Conservation (phyloP, 2,888 invertebrate genomes). For the Chloroclystis v-ata region DNA sequence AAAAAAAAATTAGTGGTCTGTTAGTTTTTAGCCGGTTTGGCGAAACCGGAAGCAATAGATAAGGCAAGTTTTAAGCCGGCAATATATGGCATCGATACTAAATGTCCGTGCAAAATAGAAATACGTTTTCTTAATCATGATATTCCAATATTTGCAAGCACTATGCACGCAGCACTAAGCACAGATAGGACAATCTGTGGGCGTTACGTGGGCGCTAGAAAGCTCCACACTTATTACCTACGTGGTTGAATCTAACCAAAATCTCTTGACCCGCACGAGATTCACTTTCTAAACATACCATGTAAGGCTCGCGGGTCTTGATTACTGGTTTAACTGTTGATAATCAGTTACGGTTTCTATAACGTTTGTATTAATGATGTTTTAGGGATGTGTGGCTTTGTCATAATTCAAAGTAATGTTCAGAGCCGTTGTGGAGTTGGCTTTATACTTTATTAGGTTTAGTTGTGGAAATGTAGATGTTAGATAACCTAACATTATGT, state of each 20-base stretch:
- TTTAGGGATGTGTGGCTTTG: slow-evolving; percentile 47
- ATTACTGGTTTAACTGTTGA: slow-evolving; percentile 42
- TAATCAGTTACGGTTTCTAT: slow-evolving; percentile 61
- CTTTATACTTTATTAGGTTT: background rate
- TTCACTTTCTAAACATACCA: slow-evolving; percentile 20
- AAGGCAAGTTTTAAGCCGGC: too few species aligned
- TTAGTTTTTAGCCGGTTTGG: too few species aligned
- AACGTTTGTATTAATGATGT: slow-evolving; percentile 62
- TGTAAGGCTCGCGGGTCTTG: slow-evolving; percentile 12
- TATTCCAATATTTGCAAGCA: slow-evolving; percentile 26
- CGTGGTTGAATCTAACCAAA: slow-evolving; percentile 50
- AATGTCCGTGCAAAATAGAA: too few species aligned
- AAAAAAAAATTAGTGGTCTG: too few species aligned
- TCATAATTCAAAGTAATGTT: slow-evolving; percentile 26
- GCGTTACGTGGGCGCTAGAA: slow-evolving; percentile 68
- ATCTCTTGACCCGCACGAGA: slow-evolving; percentile 33
- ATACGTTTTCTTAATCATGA: too few species aligned
- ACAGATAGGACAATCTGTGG: slow-evolving; percentile 53
- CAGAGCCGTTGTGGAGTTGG: slow-evolving; percentile 14
- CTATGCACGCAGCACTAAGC: slow-evolving; percentile 43
- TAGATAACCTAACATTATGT: too few species aligned
- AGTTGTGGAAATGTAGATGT: too few species aligned
- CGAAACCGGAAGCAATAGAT: too few species aligned
- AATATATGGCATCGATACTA: too few species aligned
- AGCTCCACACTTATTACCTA: slow-evolving; percentile 68